A percentile compares a stretch with the other conserved stretches of the same genome.
Evolutionary conservation across 1,140 invertebrate species (phyloP).

Genomic region (Drosophila grimshawi): DNA sequence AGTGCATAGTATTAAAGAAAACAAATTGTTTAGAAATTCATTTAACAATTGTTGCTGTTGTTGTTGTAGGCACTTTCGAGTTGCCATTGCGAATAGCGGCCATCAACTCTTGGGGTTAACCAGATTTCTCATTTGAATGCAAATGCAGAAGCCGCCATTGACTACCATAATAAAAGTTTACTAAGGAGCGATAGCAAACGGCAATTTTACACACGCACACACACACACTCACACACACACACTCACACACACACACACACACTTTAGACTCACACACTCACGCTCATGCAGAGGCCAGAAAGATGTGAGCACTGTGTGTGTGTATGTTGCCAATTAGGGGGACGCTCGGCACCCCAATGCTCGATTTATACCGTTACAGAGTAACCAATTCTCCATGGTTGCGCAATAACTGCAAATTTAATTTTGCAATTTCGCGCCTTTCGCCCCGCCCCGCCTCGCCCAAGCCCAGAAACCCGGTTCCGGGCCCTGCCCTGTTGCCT

Average conservation of each 20-base stretch:
- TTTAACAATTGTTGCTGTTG: background rate
- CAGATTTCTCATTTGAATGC: slow-evolving; percentile 63
- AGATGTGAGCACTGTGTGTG: too few relatives aligned
- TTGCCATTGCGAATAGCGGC: slow-evolving; percentile 9
- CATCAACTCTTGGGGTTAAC: slow-evolving; percentile 58
- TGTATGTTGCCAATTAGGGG: slow-evolving; percentile 37
- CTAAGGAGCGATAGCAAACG: slow-evolving; percentile 11
- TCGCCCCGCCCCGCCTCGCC: slow-evolving; percentile 18
- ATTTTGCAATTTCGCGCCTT: slow-evolving; percentile 80
- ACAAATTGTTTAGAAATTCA: background rate
- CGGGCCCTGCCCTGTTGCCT: background rate
- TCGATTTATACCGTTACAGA: slow-evolving; percentile 62
- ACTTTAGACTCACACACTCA: background rate
- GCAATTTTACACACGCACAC: slow-evolving; percentile 5
- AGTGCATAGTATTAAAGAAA: background rate
- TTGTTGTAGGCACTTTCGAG: background rate
- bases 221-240: slow-evolving; percentile 4
- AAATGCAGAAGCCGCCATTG: slow-evolving; percentile 57
- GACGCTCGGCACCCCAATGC: slow-evolving; percentile 34
- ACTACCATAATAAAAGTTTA: slow-evolving; percentile 56
- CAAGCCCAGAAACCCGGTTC: too few relatives aligned
- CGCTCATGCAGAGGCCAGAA: background rate
- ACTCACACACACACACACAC: slow-evolving; percentile 12
- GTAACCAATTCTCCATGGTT: slow-evolving; percentile 81
- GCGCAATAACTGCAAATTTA: slow-evolving; percentile 82